Base-by-base conservation (phyloP, 2,113 vertebrate genomes). In the Rallus limicola region DNA sequence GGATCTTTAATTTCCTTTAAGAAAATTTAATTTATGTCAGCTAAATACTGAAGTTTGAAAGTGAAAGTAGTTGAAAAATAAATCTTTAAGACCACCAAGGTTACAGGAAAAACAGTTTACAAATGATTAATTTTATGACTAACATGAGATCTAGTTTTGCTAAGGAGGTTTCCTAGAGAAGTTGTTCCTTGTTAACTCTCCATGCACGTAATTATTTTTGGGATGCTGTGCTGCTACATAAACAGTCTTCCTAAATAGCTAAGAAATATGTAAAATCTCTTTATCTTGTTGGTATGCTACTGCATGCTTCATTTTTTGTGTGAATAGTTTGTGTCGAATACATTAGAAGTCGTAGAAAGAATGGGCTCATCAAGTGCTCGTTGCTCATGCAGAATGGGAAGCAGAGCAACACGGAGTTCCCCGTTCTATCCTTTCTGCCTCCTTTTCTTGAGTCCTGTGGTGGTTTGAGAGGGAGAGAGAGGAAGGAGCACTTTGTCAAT, bases 361-460 rank as follows among this genome's bases (percentile, higher is more conserved):
- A 46, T 0, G 2, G 31, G 16, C 20, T 82, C n/a, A 15, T 33
- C 11, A 17, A 38, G 38, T 31, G 48, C 38, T 63, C 38, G 29
- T 64, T 46, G 74, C 50, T 83, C 8, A 11, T 10, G 29, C 25
- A 38, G 67, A 62, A 13, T 29, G 76, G 23, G 34, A 28, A 19
- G 20, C 2, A 0, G 59, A 68, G 26, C 1, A 2, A 1, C 0
- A 0, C 2, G 1, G 64, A 67, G 8, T 33, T 86, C 65, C 36
- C 21, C 15, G 11, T 31, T 78, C 60, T 0, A 0, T 38, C 55
- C n/a, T 65, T 76, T 36, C 48, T 86, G 29, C 52, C 40, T 76
- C 60, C 50, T 62, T 62, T 50, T 55, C 38, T 56, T 85, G 56
- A 16, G 33, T 78, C 38, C 46, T 42, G 11, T 31, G 33, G 44